These are phyloP conservation scores for Temnothorax nylanderi DNA, from an alignment of 1,140 invertebrate genomes.

Conservation along the genomic window DNA sequence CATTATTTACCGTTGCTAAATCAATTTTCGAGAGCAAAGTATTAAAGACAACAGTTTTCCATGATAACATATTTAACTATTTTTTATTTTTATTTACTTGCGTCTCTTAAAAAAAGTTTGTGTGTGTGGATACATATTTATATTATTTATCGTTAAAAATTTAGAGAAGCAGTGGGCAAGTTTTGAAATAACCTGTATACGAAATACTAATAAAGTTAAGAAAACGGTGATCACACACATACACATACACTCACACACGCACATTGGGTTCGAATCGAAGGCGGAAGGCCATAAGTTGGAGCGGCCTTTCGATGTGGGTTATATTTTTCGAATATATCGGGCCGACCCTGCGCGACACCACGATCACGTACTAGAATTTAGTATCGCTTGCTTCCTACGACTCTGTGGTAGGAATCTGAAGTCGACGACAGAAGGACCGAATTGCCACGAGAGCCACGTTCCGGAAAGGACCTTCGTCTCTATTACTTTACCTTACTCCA, in stretches of 20 bases:
- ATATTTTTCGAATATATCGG: slow-evolving; percentile 52
- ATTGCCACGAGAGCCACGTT: slow-evolving; percentile 51
- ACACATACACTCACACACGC: no score
- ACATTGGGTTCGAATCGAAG: neutral
- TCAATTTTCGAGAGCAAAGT: neutral
- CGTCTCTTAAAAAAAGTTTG: neutral
- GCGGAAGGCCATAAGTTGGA: slow-evolving; percentile 28
- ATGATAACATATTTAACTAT: neutral
- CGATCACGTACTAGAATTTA: slow-evolving; percentile 67
- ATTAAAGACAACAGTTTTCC: neutral
- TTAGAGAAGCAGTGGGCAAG: no score
- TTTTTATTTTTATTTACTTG: neutral
- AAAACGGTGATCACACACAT: neutral
- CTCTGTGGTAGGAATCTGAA: slow-evolving; percentile 45
- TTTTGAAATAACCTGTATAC: neutral
- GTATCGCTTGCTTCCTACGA: slow-evolving; percentile 65
- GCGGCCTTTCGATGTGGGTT: slow-evolving; percentile 37
- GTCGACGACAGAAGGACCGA: slow-evolving; percentile 41
- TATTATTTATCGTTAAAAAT: slow-evolving; percentile 1
- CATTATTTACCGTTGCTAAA: slow-evolving; percentile 15
- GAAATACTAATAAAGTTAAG: slow-evolving; percentile 51
- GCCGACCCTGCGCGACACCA: slow-evolving; percentile 7
- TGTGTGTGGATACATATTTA: neutral
- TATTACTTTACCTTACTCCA: slow-evolving; percentile 32
- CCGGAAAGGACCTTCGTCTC: slow-evolving; percentile 42